Percentiles rank a stretch among this genome's conserved stretches.
These are phyloP conservation scores for Furnarius figulus DNA, from an alignment of 2,113 vertebrate genomes.

Conservation along the genomic window DNA sequence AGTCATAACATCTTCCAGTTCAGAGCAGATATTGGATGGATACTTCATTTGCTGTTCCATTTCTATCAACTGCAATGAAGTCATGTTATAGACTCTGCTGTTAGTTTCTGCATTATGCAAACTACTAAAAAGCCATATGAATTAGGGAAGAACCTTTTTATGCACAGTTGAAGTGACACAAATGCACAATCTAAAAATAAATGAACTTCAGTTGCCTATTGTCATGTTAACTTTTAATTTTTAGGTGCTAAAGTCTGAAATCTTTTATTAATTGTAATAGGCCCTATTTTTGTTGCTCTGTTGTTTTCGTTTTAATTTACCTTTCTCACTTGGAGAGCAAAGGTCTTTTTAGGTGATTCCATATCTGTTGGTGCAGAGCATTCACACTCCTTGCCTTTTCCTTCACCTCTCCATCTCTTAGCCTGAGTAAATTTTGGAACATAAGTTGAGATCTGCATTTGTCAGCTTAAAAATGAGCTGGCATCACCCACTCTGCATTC, in stretches of 20 bases:
- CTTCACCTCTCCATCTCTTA: neutral
- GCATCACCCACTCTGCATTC: neutral
- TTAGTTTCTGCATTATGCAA: conserved; percentile 33
- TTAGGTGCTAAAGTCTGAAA: neutral
- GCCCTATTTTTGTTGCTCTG: neutral
- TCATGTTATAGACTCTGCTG: neutral
- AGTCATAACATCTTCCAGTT: conserved; percentile 28
- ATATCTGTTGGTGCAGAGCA: neutral
- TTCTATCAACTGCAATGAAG: conserved; percentile 30
- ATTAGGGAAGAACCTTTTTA: conserved; percentile 52
- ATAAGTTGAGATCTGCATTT: neutral
- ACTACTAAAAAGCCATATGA: conserved; percentile 38
- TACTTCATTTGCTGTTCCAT: neutral
- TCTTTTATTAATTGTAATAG: conserved; percentile 44
- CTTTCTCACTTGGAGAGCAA: neutral
- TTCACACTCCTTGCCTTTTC: neutral
- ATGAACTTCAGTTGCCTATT: conserved; percentile 16
- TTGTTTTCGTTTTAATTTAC: neutral
- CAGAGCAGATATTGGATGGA: conserved; percentile 5
- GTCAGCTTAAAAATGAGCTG: neutral
- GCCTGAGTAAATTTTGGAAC: neutral
- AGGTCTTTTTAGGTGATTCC: neutral
- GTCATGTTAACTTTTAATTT: conserved; percentile 38
- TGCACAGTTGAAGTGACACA: conserved; percentile 34
- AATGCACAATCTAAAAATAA: conserved; percentile 22